Evolutionary conservation across 2,113 vertebrate genomes (phyloP).

Genomic region (Origma solitaria): DNA sequence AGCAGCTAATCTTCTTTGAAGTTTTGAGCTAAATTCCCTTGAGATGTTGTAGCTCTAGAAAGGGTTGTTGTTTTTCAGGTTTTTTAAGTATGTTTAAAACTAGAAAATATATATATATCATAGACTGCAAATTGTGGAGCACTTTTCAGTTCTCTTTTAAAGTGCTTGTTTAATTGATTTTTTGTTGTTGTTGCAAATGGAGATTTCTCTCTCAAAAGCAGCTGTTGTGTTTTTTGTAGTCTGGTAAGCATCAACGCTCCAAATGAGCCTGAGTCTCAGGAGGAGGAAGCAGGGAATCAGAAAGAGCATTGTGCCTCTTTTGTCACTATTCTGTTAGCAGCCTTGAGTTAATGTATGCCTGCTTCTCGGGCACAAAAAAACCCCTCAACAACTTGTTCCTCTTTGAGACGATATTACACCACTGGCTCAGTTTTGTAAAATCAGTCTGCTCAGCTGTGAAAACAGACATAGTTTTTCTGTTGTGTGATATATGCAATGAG

Average conservation of each 20-base stretch:
- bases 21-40: constrained; percentile 28
- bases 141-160: constrained; percentile 25
- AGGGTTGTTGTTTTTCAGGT: neutral
- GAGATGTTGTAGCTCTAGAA: neutral
- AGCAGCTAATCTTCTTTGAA: constrained; percentile 47
- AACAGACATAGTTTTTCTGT: constrained; percentile 27
- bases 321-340: constrained; percentile 47
- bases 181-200: constrained; percentile 19
- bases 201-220: constrained; percentile 50
- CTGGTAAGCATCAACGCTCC: constrained; percentile 21
- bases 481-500: constrained; percentile 25
- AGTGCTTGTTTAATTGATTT: constrained; percentile 54
- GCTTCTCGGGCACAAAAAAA: constrained; percentile 31
- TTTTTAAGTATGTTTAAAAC: neutral
- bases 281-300: constrained; percentile 35
- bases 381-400: neutral
- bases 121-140: neutral
- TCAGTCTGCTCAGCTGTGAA: constrained; percentile 54
- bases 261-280: constrained; percentile 48
- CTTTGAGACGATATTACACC: constrained; percentile 27
- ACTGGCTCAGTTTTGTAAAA: constrained; percentile 45
- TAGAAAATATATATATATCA: neutral
- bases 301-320: constrained; percentile 37
- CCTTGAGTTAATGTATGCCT: constrained; percentile 29
- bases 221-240: constrained; percentile 25